These are phyloP conservation scores for Leptoclinus maculatus DNA, from an alignment of 2,797 vertebrate species.

Conservation along the genomic window DNA sequence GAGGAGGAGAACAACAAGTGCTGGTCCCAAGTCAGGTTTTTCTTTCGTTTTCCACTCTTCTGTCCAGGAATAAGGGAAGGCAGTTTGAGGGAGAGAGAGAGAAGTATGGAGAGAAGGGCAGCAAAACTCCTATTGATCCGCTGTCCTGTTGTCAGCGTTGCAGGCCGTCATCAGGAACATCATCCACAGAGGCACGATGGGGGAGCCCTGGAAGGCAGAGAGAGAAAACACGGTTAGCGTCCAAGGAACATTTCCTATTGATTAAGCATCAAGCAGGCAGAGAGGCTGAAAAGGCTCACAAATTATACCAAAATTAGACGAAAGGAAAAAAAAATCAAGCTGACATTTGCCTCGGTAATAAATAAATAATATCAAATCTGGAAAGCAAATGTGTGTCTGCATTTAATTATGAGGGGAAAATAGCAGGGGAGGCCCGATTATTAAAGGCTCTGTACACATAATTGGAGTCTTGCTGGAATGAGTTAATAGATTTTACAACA, in stretches of 20 bases:
- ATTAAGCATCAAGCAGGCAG: constrained; percentile 76
- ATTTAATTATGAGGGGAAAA: constrained; percentile 83
- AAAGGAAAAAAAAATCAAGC: constrained; percentile 26
- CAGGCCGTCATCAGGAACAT: constrained; percentile 78
- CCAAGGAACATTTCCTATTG: constrained; percentile 75
- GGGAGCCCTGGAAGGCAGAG: constrained; percentile 79
- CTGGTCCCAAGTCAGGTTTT: constrained; percentile 60
- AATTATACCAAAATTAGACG: constrained; percentile 63
- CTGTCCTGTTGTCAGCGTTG: constrained; percentile 70
- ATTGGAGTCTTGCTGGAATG: constrained; percentile 63
- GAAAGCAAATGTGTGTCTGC: constrained; percentile 79
- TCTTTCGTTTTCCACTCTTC: constrained; percentile 44
- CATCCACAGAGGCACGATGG: constrained; percentile 69
- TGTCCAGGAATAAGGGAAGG: constrained; percentile 41
- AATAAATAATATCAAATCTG: constrained; percentile 82
- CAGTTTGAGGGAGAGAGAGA: constrained; percentile 43
- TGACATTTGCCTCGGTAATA: constrained; percentile 76
- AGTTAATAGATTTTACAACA: constrained; percentile 69
- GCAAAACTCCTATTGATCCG: constrained; percentile 73
- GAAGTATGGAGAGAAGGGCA: constrained; percentile 43
- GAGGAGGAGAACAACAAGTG: constrained; percentile 49
- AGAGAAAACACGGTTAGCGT: constrained; percentile 70
- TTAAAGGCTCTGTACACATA: constrained; percentile 67
- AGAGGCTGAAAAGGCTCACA: constrained; percentile 52
- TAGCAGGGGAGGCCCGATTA: constrained; percentile 71